phyloP scores from a whole-genome alignment of 2,113 vertebrate genomes.

The Lanius collurio region DNA sequence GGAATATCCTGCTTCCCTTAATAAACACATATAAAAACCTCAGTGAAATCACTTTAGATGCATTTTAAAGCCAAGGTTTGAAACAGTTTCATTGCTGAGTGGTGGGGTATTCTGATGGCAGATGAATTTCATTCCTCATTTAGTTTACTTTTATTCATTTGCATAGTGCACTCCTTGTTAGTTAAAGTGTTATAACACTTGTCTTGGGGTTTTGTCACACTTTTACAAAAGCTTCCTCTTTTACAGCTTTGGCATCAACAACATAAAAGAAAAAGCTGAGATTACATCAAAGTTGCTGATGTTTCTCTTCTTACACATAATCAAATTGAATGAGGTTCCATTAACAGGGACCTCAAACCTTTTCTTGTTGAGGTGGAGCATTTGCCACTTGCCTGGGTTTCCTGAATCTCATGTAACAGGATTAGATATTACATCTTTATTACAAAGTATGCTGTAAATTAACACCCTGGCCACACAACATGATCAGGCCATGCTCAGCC shows the following conservation, averaged over 20 bases:
- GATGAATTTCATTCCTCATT: conserved; percentile 31
- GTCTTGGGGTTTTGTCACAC: conserved; percentile 15
- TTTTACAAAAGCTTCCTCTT: conserved; percentile 15
- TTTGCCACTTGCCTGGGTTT: not conserved
- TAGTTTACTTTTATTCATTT: conserved; percentile 32
- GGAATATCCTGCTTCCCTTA: not conserved
- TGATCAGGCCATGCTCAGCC: not conserved
- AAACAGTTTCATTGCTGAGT: conserved; percentile 19
- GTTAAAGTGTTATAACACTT: conserved; percentile 38
- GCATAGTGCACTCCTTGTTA: conserved; percentile 27
- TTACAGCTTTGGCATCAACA: conserved; percentile 18
- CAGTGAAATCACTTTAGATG: not conserved
- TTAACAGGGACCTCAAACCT: not conserved
- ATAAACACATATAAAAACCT: not conserved
- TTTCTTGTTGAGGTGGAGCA: not conserved
- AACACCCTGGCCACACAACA: not conserved
- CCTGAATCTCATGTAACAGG: not conserved
- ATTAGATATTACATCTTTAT: not conserved
- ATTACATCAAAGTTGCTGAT: conserved; percentile 15
- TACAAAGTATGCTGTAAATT: not conserved
- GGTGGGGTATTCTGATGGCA: not conserved
- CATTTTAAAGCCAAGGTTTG: conserved; percentile 12
- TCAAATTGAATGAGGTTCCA: not conserved
- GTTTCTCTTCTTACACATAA: not conserved
- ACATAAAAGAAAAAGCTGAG: not conserved